Conservation (phyloP, 1,140 invertebrate species). For the Arion vulgaris region DNA sequence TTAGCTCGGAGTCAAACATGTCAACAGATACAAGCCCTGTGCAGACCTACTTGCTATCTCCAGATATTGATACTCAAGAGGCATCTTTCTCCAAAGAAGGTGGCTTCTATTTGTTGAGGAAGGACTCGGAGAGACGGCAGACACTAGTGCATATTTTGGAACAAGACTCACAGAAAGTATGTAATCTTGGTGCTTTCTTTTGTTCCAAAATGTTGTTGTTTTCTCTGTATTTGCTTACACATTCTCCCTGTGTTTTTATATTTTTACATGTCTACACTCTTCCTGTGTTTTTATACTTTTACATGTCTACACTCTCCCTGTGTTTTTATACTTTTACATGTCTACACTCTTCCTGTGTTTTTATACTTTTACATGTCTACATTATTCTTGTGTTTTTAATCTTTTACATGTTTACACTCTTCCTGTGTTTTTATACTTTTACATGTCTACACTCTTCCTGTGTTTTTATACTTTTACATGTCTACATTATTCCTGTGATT, state of each 20-base stretch:
- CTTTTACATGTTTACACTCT: too few species aligned
- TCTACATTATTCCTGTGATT: too few species aligned
- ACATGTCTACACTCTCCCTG: too few species aligned
- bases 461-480: too few species aligned
- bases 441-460: too few species aligned
- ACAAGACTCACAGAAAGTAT: conserved; percentile 89
- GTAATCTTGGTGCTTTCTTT: neutral
- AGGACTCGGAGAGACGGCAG: conserved; percentile 94
- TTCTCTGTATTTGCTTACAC: conserved; percentile 1
- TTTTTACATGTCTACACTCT: too few species aligned
- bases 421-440: too few species aligned
- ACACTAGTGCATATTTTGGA: conserved; percentile 91
- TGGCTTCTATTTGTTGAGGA: conserved; percentile 95
- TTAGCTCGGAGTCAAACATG: conserved; percentile 52
- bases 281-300: too few species aligned
- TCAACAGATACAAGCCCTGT: conserved; percentile 51
- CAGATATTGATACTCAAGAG: conserved; percentile 62
- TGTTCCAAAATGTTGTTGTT: neutral
- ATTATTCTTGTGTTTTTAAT: too few species aligned
- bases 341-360: too few species aligned
- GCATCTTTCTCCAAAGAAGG: conserved; percentile 53
- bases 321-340: too few species aligned
- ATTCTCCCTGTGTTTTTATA: neutral
- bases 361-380: too few species aligned
- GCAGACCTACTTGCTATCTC: conserved; percentile 58